These are phyloP conservation scores for Sebastes vulpes DNA, from an alignment of 2,797 vertebrate species.

Conservation along the genomic window DNA sequence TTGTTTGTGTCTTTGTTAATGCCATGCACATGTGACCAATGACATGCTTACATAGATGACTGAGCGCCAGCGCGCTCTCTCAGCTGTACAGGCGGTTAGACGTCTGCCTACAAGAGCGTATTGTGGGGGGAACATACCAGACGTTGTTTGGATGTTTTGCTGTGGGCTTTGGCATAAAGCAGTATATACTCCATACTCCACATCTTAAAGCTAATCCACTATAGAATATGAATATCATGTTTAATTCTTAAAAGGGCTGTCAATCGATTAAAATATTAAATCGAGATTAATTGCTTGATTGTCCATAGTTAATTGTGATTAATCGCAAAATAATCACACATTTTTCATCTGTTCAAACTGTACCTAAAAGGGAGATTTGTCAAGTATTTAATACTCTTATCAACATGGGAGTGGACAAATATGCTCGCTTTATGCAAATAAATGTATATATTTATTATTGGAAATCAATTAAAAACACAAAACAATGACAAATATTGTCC, in stretches of 20 bases:
- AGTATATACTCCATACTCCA: background rate
- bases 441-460: no score
- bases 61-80: conserved; percentile 38
- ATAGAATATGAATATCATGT: conserved; percentile 2
- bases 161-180: conserved; percentile 34
- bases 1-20: conserved; percentile 80
- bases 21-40: conserved; percentile 74
- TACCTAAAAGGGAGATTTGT: no score
- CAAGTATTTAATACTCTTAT: no score
- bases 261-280: no score
- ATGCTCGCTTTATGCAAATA: no score
- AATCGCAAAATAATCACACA: no score
- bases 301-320: no score
- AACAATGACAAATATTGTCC: no score
- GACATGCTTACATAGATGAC: conserved; percentile 61
- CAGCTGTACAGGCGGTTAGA: conserved; percentile 53
- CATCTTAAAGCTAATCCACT: background rate
- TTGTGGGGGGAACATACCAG: conserved; percentile 32
- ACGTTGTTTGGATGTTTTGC: conserved; percentile 57
- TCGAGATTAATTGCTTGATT: no score
- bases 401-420: no score
- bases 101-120: conserved; percentile 31
- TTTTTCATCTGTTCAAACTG: no score
- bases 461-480: no score
- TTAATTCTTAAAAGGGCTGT: background rate